Base-by-base conservation (phyloP, 2,113 vertebrate genomes). In the Vicugna pacos region DNA sequence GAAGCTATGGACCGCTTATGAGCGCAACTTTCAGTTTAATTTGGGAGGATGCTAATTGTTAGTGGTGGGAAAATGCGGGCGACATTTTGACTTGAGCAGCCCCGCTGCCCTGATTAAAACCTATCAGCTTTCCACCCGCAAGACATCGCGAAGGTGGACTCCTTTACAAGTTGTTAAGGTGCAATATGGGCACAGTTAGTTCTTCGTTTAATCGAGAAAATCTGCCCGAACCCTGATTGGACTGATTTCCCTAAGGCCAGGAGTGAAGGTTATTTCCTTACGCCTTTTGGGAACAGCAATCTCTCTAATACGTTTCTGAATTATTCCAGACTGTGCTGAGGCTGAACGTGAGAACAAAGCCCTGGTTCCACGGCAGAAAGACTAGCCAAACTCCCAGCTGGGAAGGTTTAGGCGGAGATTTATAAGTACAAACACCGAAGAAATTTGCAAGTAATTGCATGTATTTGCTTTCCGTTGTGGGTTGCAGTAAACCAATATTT, bases 231-330 rank as follows among this genome's bases (percentile, higher is more conserved):
- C 98, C 97, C 98, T 99, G 99, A 99, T 99, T 99, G 98, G 98
- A 98, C 98, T 98, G 98, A 99, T 99, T 98, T 98, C 99, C 99
- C 98, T 98, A 98, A 98, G 98, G 99, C 98, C 98, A 58, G 81
- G 98, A 99, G 98, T 98, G 98, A 99, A 99, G 99, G 98, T 99
- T 99, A 99, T 99, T 99, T 99, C 99, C 98, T 98, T 89, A 98
- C 98, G 98, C 98, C 99, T 99, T 99, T 98, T 98, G 97, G 98
- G 99, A 99, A 98, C 98, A 92, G 98, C 99, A 99, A 99, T 99
- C 99, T 99, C 99, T 99, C 99, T 99, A 99, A 99, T 99, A 98
- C 98, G 95, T 99, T 99, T 98, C 98, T 99, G 98, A 99, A 99
- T 99, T 99, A 99, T 99, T 99, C 98, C 99, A 99, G 99, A 99